Conservation (phyloP, 2,113 vertebrate species). For the Spea multiplicata region DNA sequence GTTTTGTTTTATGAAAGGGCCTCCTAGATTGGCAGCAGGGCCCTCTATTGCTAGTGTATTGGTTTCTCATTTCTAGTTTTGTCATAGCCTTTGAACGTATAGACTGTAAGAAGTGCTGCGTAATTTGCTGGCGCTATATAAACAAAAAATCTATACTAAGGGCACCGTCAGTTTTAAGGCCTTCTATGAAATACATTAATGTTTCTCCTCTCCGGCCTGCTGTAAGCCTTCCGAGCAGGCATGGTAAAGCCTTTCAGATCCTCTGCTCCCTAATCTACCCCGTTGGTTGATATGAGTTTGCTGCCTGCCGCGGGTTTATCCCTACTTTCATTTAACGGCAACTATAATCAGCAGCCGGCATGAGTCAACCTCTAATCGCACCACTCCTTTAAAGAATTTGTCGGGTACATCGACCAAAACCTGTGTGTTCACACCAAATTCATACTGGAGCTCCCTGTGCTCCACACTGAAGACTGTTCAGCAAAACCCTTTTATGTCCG, state of each 20-base stretch:
- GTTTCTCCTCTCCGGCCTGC: not conserved
- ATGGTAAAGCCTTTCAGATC: slow-evolving; percentile 9
- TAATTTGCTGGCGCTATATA: too few relatives aligned
- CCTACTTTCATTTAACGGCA: not conserved
- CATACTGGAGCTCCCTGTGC: not conserved
- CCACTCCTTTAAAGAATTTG: not conserved
- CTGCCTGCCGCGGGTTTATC: slow-evolving; percentile 11
- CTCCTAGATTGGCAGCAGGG: too few relatives aligned
- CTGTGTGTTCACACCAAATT: not conserved
- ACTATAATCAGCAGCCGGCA: slow-evolving; percentile 1
- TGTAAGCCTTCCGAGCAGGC: not conserved
- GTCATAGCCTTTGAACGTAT: too few relatives aligned
- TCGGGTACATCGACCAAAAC: not conserved
- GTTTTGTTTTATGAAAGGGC: too few relatives aligned
- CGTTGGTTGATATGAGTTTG: slow-evolving; percentile 3
- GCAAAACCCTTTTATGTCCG: not conserved
- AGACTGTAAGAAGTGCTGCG: too few relatives aligned
- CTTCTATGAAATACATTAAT: not conserved
- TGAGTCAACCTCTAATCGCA: slow-evolving; percentile 7
- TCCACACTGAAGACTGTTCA: not conserved
- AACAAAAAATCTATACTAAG: too few relatives aligned
- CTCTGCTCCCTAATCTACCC: slow-evolving; percentile 33
- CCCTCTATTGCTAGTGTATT: too few relatives aligned
- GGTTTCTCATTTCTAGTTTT: too few relatives aligned
- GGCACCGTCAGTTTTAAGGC: not conserved